Percentiles rank a stretch among this genome's conserved stretches.
These are phyloP conservation scores for Protula sp. DNA, from an alignment of 2,888 invertebrate species.

Conservation along the genomic window DNA sequence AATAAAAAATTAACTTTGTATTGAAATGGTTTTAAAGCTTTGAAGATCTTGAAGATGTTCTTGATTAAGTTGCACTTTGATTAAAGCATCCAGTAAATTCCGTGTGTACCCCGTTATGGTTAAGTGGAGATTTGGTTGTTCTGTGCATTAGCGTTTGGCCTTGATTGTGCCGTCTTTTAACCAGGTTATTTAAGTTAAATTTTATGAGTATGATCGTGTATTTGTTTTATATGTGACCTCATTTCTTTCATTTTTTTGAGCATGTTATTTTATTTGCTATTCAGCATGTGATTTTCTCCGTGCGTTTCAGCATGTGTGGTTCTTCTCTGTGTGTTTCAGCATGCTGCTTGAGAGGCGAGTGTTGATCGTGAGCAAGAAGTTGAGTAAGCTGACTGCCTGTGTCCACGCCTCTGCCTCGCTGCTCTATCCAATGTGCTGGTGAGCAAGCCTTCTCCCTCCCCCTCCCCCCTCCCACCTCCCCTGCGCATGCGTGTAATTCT, in stretches of 20 bases:
- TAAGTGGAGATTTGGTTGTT: neutral
- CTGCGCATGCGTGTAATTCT: too few species aligned
- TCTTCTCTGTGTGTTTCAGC: conserved; percentile 53
- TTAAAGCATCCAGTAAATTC: too few species aligned
- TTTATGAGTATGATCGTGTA: neutral
- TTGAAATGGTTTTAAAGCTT: too few species aligned
- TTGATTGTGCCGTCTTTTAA: too few species aligned
- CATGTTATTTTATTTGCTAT: too few species aligned
- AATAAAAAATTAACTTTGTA: too few species aligned
- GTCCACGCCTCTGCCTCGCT: conserved; percentile 86
- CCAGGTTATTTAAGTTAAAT: too few species aligned
- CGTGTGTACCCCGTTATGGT: too few species aligned
- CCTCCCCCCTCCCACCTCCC: too few species aligned
- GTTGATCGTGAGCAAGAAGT: conserved; percentile 82
- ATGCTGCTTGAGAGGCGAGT: conserved; percentile 90
- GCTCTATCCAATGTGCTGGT: conserved; percentile 96
- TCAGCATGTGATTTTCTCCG: neutral
- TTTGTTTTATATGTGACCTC: neutral
- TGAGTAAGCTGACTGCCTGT: conserved; percentile 80
- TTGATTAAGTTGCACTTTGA: too few species aligned
- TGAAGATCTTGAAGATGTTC: too few species aligned
- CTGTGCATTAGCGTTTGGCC: neutral
- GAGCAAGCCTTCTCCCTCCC: conserved; percentile 83
- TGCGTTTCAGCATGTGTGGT: neutral
- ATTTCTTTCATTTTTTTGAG: too few species aligned